Base-by-base conservation (phyloP, 2,888 invertebrate species). In the Autographa gamma region DNA sequence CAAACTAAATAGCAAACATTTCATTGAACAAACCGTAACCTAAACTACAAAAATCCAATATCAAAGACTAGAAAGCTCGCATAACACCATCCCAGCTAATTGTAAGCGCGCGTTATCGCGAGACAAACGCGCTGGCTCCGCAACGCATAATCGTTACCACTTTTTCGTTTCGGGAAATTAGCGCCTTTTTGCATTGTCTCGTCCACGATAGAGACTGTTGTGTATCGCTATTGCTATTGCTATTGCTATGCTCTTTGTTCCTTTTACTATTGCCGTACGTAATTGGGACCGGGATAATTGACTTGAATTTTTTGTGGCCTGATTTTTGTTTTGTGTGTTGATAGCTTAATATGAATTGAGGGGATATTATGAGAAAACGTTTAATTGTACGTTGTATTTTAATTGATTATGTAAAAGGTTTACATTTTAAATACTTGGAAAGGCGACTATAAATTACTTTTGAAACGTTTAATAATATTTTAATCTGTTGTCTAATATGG, bases 121-220 rank as follows among this genome's bases (percentile, higher is more conserved):
- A 95, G 95, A 95, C 95, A 95, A 95, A 95, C 94, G 95, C 90
- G 93, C 89, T 92, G 90, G 91, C 89, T 90, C 91, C 91, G 91
- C 93, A 93, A 93, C 95, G 94, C 95, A 95, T 95, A 95, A 95
- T 95, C 94, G 93, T 95, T 95, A 93, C 92, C 92, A 93, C 93
- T 95, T 93, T 95, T 95, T 93, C 95, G 95, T 94, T 93, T 93
- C 92, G 91, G 84, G 89, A 93, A 93, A 95, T 95, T 95, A 95
- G 95, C 95, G 95, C 93, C 95, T 95, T 95, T 95, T 95, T 95
- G 94, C 93, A 94, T 93, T 87, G 92, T 89, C 89, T 88, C 93
- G 88, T 91, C 92, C 91, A 75, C 86, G 88, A 90, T 91, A 89
- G 89, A 85, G 83, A 86, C 85, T 85, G 87, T 86, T 84, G 85